phyloP scores from a whole-genome alignment of 2,797 vertebrate genomes.

The Bryconaethiops microstoma region DNA sequence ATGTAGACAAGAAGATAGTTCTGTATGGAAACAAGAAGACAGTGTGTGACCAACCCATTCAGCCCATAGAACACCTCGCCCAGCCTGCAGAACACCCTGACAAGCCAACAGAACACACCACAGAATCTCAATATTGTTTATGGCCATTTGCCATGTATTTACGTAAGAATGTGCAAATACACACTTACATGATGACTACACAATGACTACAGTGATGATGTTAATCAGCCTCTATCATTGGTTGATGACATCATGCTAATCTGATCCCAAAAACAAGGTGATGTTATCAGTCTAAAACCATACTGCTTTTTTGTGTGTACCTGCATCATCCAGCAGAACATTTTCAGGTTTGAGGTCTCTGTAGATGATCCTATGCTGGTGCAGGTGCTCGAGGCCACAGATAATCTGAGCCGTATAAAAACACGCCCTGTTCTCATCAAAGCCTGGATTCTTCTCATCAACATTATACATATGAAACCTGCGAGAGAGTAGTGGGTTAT shows the following conservation, averaged over 20 bases:
- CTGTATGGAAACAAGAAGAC: background rate
- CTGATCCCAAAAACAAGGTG: too few species aligned
- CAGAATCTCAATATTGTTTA: background rate
- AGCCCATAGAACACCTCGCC: background rate
- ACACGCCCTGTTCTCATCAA: constrained; percentile 73
- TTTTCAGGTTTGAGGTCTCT: constrained; percentile 83
- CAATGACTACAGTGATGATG: too few species aligned
- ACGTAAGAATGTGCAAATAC: too few species aligned
- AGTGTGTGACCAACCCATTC: too few species aligned
- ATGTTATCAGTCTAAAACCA: too few species aligned
- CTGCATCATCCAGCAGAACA: constrained; percentile 77
- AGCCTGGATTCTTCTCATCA: constrained; percentile 80
- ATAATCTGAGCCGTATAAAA: constrained; percentile 81
- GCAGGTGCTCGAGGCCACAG: constrained; percentile 80
- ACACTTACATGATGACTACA: too few species aligned
- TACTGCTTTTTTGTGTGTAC: constrained; percentile 49
- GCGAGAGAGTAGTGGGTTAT: background rate
- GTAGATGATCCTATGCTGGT: constrained; percentile 82
- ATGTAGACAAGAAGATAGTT: constrained; percentile 5
- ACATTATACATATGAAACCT: constrained; percentile 82
- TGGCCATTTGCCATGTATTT: too few species aligned
- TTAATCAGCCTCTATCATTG: too few species aligned
- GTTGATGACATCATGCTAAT: too few species aligned
- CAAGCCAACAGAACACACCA: background rate
- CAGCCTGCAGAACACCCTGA: background rate